Percentiles rank a stretch among this genome's conserved stretches.
Conservation (phyloP, 2,888 invertebrate genomes). For the Drosophila pegasa region DNA sequence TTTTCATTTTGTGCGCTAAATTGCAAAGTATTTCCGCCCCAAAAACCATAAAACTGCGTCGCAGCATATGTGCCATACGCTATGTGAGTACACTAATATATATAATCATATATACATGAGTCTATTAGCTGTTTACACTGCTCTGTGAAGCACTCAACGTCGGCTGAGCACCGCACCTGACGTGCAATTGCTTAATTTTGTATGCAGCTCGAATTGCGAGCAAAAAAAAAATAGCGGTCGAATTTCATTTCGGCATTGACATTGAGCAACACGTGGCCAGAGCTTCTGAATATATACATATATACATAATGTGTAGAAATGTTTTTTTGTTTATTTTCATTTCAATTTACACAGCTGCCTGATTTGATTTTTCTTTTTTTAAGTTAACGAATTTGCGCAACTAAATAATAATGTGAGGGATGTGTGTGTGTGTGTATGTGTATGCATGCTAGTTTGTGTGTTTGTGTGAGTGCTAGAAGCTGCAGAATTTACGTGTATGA, state of each 20-base stretch:
- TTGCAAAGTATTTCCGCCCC: slow-evolving; percentile 11
- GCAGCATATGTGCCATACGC: background rate
- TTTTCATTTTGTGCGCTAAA: slow-evolving; percentile 20
- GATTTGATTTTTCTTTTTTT: slow-evolving; percentile 1
- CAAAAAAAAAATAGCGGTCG: background rate
- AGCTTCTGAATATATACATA: slow-evolving; percentile 1
- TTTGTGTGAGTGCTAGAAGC: background rate
- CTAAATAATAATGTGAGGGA: background rate
- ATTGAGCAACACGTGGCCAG: slow-evolving; percentile 20
- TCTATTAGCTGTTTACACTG: background rate
- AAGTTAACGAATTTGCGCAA: slow-evolving; percentile 31
- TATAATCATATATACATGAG: background rate
- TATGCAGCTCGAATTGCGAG: background rate
- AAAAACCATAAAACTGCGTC: background rate
- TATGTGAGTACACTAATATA: slow-evolving; percentile 25
- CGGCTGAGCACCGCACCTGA: background rate
- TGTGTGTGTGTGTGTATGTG: background rate
- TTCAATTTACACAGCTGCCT: background rate
- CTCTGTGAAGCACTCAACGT: too few relatives aligned
- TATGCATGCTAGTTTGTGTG: background rate
- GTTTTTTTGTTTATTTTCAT: slow-evolving; percentile 2
- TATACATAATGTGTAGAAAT: background rate
- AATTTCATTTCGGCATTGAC: slow-evolving; percentile 18
- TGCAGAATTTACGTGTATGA: background rate
- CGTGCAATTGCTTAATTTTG: slow-evolving; percentile 8